Evolutionary conservation across 2,113 vertebrate species (phyloP), one percentile per base, ranked within the genome.

Genomic region (Ciconia boyciana): DNA sequence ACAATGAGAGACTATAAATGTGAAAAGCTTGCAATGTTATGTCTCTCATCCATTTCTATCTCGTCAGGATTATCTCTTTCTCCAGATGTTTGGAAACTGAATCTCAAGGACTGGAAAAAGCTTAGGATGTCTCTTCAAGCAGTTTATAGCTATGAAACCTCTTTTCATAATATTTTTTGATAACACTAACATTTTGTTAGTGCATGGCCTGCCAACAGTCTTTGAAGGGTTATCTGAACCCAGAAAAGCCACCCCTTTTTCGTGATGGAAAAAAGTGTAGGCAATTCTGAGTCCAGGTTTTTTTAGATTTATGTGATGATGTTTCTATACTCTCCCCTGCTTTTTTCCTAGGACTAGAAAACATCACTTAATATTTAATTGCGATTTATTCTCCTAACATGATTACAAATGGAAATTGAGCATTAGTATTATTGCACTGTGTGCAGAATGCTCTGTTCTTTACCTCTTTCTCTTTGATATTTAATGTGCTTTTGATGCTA

Each of bases 321-420:
- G 4, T 34, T 87, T 39, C 24, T 64, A 46, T 10, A 32, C 2
- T 22, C 11, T 9, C 1, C 0, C 3, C 0, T 19, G 32, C 7
- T 39, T 39, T 61, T 69, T 60, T 25, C 1, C 2, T 44, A 62
- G 8, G 17, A 90, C 39, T 28, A 8, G 14, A 81, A 92, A 89
- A 24, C 3, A 28, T 25, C 5, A 13, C 16, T 43, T 51, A 44
- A 26, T 54, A 32, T 41, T 66, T 81, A 10, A 31, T 26, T 70
- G 7, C 28, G 5, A 1, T 80, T 95, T 74, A 80, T 75, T 95
- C 34, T 68, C 13, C n/a, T 71, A 60, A 66, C 31, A 17, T 66
- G 7, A 51, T 64, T 91, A 36, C 7, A 85, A 78, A 68, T 31
- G 34, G 49, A 86, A 86, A 86, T 7, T 41, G 16, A 57, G 9